Percentiles rank a stretch among this genome's conserved stretches.
phyloP scores from a whole-genome alignment of 2,888 invertebrate species.

The Autographa gamma region DNA sequence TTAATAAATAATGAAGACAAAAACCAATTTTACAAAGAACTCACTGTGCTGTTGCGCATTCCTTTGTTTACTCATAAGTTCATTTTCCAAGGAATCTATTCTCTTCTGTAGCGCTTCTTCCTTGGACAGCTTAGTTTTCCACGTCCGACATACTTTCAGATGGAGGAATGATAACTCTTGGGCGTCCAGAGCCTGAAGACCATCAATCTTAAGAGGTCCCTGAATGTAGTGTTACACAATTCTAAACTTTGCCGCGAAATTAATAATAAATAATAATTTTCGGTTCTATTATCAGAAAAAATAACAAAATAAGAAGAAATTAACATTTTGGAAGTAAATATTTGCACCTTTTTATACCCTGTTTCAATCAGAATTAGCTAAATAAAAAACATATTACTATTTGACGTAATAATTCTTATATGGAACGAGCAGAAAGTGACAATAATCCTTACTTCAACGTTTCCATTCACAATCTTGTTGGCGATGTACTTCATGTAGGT shows the following conservation, averaged over 20 bases:
- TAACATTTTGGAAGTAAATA: too few species aligned
- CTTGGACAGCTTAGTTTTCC: constrained; percentile 79
- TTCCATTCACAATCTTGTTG: constrained; percentile 76
- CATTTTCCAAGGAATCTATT: constrained; percentile 83
- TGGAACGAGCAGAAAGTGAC: background rate
- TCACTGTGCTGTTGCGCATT: constrained; percentile 85
- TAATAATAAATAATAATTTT: background rate
- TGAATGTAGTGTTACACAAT: constrained; percentile 8
- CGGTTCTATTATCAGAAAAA: background rate
- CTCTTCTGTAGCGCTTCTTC: constrained; percentile 82
- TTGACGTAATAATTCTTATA: too few species aligned
- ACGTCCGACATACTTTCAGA: constrained; percentile 86
- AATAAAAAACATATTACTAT: too few species aligned
- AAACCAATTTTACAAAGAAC: constrained; percentile 30
- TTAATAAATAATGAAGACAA: too few species aligned
- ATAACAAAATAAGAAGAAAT: background rate
- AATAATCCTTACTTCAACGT: constrained; percentile 72
- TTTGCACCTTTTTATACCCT: too few species aligned
- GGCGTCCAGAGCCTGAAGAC: constrained; percentile 77
- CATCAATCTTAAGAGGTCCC: constrained; percentile 22
- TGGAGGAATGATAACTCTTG: constrained; percentile 88
- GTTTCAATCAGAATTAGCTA: too few species aligned
- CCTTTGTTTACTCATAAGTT: constrained; percentile 83
- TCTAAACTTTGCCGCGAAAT: background rate
- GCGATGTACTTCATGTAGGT: constrained; percentile 81